Conservation (phyloP, 2,797 vertebrate species). For the Gambelia wislizenii region DNA sequence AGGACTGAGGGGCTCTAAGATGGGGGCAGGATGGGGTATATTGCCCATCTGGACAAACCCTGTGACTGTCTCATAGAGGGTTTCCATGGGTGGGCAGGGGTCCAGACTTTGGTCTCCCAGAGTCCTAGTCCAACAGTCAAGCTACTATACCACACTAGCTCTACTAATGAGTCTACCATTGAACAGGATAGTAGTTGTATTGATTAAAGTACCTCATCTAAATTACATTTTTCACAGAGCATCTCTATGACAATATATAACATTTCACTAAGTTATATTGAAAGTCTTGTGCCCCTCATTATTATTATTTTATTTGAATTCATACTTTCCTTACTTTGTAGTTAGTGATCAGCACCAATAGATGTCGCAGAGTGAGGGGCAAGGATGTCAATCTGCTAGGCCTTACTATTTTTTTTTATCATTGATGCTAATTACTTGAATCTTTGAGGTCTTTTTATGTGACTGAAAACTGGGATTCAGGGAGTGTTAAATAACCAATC, state of each 20-base stretch:
- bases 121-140: no score
- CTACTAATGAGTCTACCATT: no score
- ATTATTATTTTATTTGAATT: neutral
- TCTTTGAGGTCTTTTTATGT: neutral
- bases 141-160: no score
- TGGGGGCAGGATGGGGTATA: no score
- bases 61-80: no score
- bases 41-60: no score
- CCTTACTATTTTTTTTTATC: neutral
- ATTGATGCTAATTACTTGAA: conserved; percentile 15
- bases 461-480: neutral
- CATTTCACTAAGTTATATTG: neutral
- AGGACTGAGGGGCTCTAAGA: no score
- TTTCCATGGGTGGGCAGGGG: no score
- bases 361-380: neutral
- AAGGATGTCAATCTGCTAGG: neutral
- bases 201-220: no score
- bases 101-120: no score
- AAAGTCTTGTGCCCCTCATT: neutral
- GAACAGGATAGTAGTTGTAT: no score
- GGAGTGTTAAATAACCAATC: conserved; percentile 28
- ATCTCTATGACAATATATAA: neutral
- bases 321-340: neutral
- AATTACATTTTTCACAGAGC: neutral
- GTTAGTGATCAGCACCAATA: no score